phyloP scores from a whole-genome alignment of 2,113 vertebrate genomes.

The Hydrolagus affinis region DNA sequence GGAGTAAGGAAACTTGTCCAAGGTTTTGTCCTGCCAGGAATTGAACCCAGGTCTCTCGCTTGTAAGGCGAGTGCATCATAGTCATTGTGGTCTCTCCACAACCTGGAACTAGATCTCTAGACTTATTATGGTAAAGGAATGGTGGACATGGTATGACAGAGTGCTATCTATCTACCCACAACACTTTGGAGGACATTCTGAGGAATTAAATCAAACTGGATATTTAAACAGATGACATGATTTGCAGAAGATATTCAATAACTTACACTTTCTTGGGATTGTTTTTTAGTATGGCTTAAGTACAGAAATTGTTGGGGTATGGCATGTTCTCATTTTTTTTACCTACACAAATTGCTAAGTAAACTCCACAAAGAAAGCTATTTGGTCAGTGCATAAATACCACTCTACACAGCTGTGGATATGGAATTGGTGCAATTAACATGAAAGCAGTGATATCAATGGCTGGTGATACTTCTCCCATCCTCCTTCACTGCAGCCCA shows the following conservation, averaged over 20 bases:
- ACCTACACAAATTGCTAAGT: constrained; percentile 18
- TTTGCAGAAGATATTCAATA: background rate
- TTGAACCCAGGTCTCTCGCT: too few relatives aligned
- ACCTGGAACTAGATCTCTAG: too few relatives aligned
- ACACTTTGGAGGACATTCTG: constrained; percentile 16
- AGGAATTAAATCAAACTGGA: background rate
- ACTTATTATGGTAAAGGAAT: too few relatives aligned
- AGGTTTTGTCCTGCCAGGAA: too few relatives aligned
- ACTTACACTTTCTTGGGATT: too few relatives aligned
- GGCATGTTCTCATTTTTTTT: background rate
- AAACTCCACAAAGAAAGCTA: constrained; percentile 9
- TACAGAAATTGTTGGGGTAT: background rate
- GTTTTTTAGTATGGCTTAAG: too few relatives aligned
- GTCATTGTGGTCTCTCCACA: too few relatives aligned
- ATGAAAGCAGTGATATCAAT: background rate
- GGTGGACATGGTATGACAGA: too few relatives aligned
- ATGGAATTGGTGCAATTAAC: background rate
- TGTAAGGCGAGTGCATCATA: too few relatives aligned
- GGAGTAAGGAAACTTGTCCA: too few relatives aligned
- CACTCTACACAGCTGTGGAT: background rate
- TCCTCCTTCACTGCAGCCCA: background rate
- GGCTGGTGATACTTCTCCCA: background rate
- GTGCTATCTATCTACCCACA: constrained; percentile 11
- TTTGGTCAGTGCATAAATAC: background rate
- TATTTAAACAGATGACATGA: constrained; percentile 18